Base-by-base conservation (phyloP, 2,113 vertebrate species). In the Colius striatus region DNA sequence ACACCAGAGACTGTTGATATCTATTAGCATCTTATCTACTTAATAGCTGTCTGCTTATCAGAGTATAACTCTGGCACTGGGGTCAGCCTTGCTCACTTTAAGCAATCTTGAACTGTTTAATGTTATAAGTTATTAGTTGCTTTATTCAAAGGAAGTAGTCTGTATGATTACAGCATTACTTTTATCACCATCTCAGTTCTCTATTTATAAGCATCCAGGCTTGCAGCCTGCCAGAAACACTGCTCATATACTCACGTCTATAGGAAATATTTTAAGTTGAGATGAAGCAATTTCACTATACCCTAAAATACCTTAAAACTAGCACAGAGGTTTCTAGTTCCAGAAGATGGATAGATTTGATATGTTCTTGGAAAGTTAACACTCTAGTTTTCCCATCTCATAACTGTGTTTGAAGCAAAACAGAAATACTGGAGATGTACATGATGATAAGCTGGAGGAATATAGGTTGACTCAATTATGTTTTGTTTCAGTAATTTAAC, bases 281-380 rank as follows among this genome's bases (percentile, higher is more conserved):
- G 48, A 76, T 50, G 60, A 91, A 91, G 47, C 70, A 62, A 85
- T 95, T 92, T 90, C 36, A 73, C 29, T 61, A 51, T 60, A 70
- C 27, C 45, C n/a, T 50, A 89, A 94, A 94, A 95, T 89, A 87
- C 8, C 22, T 29, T 89, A 72, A 89, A 95, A 53, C 17, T 84
- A 87, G 7, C 57, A 78, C 58, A 87, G 50, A 91, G 75, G 47
- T 87, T 91, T 95, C 63, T 94, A 85, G 53, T 71, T 53, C 22
- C 74, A 87, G 47, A 87, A 89, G 54, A 70, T 21, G 25, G 45
- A 91, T 84, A 84, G 54, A 92, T 61, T 30, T 92, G 84, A 65
- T 79, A 82, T 43, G 43, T 89, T 92, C 84, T 79, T 88, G 60
- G 55, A 92, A 95, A 88, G 25, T 68, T 90, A 72, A 16, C 34